A percentile compares a stretch with the other conserved stretches of the same genome.
phyloP scores from a whole-genome alignment of 2,888 invertebrate species.

The Apocheima hispidaria region DNA sequence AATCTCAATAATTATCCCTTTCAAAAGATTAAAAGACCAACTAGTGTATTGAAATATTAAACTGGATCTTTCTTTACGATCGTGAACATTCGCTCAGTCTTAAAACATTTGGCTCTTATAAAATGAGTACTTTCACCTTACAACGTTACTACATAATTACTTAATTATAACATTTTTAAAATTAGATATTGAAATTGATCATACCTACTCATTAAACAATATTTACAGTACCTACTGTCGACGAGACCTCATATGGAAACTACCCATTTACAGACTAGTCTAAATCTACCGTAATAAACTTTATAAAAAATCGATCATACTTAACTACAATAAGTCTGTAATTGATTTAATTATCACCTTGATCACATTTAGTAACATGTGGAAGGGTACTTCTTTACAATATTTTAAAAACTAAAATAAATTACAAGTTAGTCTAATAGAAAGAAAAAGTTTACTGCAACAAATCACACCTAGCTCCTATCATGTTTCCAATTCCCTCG shows the following conservation, averaged over 20 bases:
- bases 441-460: constrained; percentile 34
- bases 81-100: constrained; percentile 81
- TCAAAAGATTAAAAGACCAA: constrained; percentile 4
- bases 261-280: constrained; percentile 51
- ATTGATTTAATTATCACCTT: constrained; percentile 69
- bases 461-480: constrained; percentile 63
- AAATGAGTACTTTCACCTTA: constrained; percentile 67
- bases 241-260: constrained; percentile 57
- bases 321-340: constrained; percentile 63
- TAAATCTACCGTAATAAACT: constrained; percentile 56
- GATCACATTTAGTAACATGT: constrained; percentile 72
- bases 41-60: constrained; percentile 23
- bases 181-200: constrained; percentile 45
- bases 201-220: constrained; percentile 49
- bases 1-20: too few relatives aligned
- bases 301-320: constrained; percentile 64
- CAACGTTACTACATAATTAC: constrained; percentile 51
- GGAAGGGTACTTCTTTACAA: constrained; percentile 65
- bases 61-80: constrained; percentile 46
- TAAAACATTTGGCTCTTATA: constrained; percentile 83
- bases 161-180: constrained; percentile 48
- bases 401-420: constrained; percentile 55
- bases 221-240: constrained; percentile 58
- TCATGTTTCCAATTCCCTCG: constrained; percentile 83
- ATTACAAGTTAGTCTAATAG: constrained; percentile 46